These are phyloP conservation scores for Eleutherodactylus coqui DNA, from an alignment of 2,797 vertebrate genomes.

Conservation along the genomic window DNA sequence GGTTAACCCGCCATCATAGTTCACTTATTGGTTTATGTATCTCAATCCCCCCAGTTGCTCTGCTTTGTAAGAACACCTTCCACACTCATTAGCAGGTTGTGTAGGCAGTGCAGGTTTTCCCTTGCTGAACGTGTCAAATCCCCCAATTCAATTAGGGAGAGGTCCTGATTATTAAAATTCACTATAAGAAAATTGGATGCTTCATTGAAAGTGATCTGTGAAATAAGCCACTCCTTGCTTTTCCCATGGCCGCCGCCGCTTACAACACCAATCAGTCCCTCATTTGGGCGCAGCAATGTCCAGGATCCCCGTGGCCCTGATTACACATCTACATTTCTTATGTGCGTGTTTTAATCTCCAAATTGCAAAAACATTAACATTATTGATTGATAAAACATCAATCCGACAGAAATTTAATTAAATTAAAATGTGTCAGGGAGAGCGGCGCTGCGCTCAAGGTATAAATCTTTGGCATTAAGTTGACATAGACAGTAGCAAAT, in stretches of 20 bases:
- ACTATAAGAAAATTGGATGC: constrained; percentile 5
- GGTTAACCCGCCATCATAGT: constrained; percentile 34
- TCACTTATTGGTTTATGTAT: not conserved
- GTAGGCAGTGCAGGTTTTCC: constrained; percentile 28
- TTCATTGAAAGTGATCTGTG: constrained; percentile 33
- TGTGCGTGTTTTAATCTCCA: constrained; percentile 78
- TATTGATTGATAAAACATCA: constrained; percentile 86
- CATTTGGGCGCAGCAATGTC: constrained; percentile 60
- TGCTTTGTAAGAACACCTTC: constrained; percentile 12
- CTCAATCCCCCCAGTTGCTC: not conserved
- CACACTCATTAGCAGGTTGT: constrained; percentile 43
- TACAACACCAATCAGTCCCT: constrained; percentile 59
- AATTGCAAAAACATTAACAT: constrained; percentile 87
- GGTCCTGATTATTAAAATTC: constrained; percentile 43
- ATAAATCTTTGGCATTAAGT: constrained; percentile 82
- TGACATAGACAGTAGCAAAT: constrained; percentile 71
- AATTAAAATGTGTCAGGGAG: constrained; percentile 82
- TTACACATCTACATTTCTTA: constrained; percentile 69
- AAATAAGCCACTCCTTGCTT: not conserved
- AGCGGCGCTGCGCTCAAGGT: constrained; percentile 71
- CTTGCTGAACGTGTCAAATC: not conserved
- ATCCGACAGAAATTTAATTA: constrained; percentile 85
- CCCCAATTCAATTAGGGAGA: constrained; percentile 46
- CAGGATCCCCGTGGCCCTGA: constrained; percentile 50
- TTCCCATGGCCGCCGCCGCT: constrained; percentile 60